phyloP scores from a whole-genome alignment of 2,797 vertebrate genomes.

The Buceros bicornis region DNA sequence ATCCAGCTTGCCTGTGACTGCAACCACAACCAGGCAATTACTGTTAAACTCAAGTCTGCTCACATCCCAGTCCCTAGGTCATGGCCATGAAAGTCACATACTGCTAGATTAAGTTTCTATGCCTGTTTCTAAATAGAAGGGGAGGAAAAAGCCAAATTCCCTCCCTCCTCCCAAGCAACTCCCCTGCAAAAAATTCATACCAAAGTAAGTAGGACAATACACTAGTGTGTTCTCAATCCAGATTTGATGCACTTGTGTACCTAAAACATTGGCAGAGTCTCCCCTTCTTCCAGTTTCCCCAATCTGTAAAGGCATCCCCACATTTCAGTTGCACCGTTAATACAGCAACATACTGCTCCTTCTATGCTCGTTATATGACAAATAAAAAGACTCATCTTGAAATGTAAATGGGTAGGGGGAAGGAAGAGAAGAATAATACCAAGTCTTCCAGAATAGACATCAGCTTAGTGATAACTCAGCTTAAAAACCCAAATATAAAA shows the following conservation, averaged over 20 bases:
- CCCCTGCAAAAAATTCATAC: neutral
- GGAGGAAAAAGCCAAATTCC: neutral
- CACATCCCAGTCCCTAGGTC: conserved; percentile 24
- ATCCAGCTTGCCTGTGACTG: neutral
- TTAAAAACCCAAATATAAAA: too few relatives aligned
- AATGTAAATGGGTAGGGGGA: neutral
- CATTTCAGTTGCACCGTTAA: neutral
- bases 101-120: conserved; percentile 21
- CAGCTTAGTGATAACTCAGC: neutral
- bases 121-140: neutral
- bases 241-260: fast-evolving
- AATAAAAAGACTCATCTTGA: neutral
- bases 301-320: neutral
- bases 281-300: neutral
- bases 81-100: neutral
- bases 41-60: neutral
- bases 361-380: neutral
- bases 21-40: neutral
- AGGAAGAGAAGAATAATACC: neutral
- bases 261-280: neutral
- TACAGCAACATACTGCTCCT: neutral
- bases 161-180: neutral
- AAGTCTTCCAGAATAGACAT: neutral
- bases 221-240: neutral
- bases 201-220: neutral